These are phyloP conservation scores for Drosophila bipectinata DNA, from an alignment of 1,140 invertebrate genomes.

Conservation along the genomic window DNA sequence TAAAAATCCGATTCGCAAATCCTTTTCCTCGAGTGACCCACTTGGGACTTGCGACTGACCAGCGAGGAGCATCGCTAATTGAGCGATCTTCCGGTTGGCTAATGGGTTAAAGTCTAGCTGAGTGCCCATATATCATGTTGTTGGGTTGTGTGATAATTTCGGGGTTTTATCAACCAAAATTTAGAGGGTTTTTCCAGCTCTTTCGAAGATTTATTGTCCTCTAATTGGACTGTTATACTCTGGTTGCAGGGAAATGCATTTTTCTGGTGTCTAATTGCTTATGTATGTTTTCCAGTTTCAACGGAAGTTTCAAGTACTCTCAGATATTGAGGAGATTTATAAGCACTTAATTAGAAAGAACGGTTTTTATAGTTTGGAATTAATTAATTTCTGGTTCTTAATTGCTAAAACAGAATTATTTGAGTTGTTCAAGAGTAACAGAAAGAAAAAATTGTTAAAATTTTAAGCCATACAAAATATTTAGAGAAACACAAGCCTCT, in stretches of 20 bases:
- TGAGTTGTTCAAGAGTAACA: constrained; percentile 4
- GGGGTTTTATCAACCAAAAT: constrained; percentile 79
- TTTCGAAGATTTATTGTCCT: constrained; percentile 60
- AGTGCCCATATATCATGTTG: constrained; percentile 65
- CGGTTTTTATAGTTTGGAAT: not conserved
- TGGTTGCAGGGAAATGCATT: constrained; percentile 8
- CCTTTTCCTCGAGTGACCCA: constrained; percentile 68
- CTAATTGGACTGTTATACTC: constrained; percentile 46
- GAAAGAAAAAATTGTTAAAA: constrained; percentile 27
- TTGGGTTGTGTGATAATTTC: constrained; percentile 65
- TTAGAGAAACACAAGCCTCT: not conserved
- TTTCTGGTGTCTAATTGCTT: constrained; percentile 24
- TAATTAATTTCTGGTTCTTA: not conserved
- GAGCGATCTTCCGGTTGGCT: constrained; percentile 78
- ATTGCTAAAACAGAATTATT: not conserved
- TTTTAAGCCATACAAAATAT: not conserved
- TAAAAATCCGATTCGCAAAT: constrained; percentile 46
- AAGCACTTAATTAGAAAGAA: not conserved
- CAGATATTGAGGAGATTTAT: not conserved
- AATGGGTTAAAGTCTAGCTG: constrained; percentile 68
- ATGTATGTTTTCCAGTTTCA: constrained; percentile 5
- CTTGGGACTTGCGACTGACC: constrained; percentile 77
- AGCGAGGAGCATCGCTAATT: constrained; percentile 67
- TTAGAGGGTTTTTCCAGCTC: constrained; percentile 57
- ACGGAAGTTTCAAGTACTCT: not conserved